Evolutionary conservation across 2,888 invertebrate genomes (phyloP).

Genomic region (Sipunculus nudus): DNA sequence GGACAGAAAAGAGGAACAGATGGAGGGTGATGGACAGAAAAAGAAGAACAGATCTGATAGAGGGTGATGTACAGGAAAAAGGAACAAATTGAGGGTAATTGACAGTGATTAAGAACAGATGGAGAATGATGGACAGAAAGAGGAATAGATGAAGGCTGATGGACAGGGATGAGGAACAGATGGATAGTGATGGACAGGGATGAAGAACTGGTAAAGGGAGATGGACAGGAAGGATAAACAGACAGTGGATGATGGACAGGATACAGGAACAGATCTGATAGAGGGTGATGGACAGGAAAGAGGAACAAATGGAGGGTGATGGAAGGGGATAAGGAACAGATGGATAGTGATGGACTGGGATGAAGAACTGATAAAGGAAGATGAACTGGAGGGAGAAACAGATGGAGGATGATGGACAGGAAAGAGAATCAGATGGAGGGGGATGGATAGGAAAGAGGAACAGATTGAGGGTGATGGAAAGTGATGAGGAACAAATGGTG

Average conservation of each 20-base stretch:
- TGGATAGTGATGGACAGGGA: constrained; percentile 30
- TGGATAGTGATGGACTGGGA: too few relatives aligned
- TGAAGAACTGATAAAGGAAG: too few relatives aligned
- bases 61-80: neutral
- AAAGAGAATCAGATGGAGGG: too few relatives aligned
- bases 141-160: neutral
- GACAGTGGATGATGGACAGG: neutral
- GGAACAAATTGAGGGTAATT: neutral
- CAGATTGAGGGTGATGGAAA: constrained; percentile 1
- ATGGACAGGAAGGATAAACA: too few relatives aligned
- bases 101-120: neutral
- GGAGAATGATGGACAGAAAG: neutral
- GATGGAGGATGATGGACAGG: too few relatives aligned
- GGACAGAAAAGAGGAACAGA: neutral
- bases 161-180: neutral
- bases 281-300: too few relatives aligned
- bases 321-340: too few relatives aligned
- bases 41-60: neutral
- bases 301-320: too few relatives aligned
- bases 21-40: neutral
- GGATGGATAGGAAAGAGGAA: too few relatives aligned
- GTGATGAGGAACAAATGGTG: too few relatives aligned
- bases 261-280: constrained; percentile 7
- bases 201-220: constrained; percentile 2
- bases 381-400: too few relatives aligned